Evolutionary conservation across 2,888 invertebrate species (phyloP), one percentile per base, ranked within the genome.

Genomic region (Amphipoea oculea): DNA sequence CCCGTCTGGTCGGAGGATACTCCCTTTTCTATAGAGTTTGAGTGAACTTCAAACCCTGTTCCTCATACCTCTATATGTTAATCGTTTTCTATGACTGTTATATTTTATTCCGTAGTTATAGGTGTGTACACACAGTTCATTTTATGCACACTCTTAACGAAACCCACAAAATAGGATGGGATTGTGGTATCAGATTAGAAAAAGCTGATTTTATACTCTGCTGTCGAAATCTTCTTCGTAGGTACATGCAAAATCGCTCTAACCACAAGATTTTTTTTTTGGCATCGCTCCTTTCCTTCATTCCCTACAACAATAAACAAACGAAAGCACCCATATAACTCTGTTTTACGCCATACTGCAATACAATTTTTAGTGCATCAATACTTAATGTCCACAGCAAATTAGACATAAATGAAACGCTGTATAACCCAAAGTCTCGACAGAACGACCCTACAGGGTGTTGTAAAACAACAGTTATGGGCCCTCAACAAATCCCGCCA

Each of bases 321-420:
- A 78, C n/a, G 48, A 11, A 60, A 60, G 11, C 6, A 79, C 63
- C 67, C 72, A 70, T 78, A 67, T 75, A 67, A 76, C 68, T 63
- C 73, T 20, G 57, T 83, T 77, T 83, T 74, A 83, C 80, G 45
- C 68, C 67, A 72, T 68, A 86, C 73, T 76, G 79, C 76, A 76
- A 83, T 80, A 85, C 77, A 84, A 78, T 80, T 83, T 86, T 81
- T 81, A 83, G 73, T 81, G 80, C 86, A 90, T 92, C 89, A 92
- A 92, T 92, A 89, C 86, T 89, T 92, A 90, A 92, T 91, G 76
- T 81, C 67, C 69, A 60, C 84, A 82, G 81, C 87, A 92, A 94
- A 93, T 94, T 93, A 93, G 93, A 92, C 90, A 92, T 92, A 93
- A 94, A 94, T 93, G 93, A 93, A 94, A 92, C 90, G 91, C 88